A percentile compares a stretch with the other conserved stretches of the same genome.
Evolutionary conservation across 2,797 vertebrate genomes (phyloP).

Genomic region (Bufotes viridis): DNA sequence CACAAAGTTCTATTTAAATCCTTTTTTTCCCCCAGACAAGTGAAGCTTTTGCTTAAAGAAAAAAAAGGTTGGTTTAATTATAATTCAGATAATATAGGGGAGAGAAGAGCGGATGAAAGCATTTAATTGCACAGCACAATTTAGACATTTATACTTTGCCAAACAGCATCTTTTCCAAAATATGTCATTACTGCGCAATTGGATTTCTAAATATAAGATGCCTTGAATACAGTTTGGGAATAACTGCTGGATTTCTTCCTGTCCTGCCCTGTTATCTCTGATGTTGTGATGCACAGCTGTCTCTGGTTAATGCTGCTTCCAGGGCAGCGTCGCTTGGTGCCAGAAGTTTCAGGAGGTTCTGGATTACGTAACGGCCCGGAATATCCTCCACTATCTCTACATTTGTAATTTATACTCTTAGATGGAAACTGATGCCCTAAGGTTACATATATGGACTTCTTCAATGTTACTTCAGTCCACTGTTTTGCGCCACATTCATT

Average conservation of each 20-base stretch:
- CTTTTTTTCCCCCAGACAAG: background rate
- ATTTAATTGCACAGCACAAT: constrained; percentile 51
- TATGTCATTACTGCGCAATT: constrained; percentile 55
- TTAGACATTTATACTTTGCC: constrained; percentile 54
- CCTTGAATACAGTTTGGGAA: constrained; percentile 49
- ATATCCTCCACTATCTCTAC: background rate
- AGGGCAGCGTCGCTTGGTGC: background rate
- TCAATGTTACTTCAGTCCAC: background rate
- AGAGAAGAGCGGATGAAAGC: constrained; percentile 29
- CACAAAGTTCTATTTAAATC: background rate
- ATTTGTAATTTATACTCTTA: background rate
- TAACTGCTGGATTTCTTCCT: constrained; percentile 33
- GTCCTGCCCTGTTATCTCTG: constrained; percentile 26
- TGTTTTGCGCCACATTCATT: background rate
- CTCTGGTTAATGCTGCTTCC: constrained; percentile 8
- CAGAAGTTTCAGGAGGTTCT: background rate
- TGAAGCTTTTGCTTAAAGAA: constrained; percentile 10
- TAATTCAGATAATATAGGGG: constrained; percentile 44
- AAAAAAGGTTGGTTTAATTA: constrained; percentile 50
- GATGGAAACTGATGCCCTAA: background rate
- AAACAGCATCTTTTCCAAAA: constrained; percentile 51
- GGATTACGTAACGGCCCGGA: background rate
- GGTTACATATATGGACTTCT: background rate
- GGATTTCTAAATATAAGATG: constrained; percentile 58
- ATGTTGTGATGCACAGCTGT: constrained; percentile 42